Evolutionary conservation across 2,888 invertebrate genomes (phyloP).

Genomic region (Eristalis pertinax): DNA sequence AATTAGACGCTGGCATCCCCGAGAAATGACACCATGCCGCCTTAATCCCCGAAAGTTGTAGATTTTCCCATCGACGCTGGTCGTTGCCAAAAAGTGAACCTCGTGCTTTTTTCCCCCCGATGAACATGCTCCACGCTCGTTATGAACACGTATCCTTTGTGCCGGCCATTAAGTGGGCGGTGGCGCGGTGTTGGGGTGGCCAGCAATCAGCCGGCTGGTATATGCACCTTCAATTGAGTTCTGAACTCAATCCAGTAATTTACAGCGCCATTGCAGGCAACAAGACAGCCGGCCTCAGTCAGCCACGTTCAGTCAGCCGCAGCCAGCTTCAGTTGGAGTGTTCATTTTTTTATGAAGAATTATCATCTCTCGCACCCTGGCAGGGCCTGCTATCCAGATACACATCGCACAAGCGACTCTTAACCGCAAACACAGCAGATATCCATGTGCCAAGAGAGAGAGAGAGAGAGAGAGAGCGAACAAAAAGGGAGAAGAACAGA

Average conservation of each 20-base stretch:
- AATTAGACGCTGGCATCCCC: constrained; percentile 1
- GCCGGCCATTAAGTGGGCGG: constrained; percentile 12
- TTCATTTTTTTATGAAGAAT: constrained; percentile 51
- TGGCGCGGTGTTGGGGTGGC: background rate
- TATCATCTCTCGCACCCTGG: constrained; percentile 28
- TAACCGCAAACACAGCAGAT: constrained; percentile 34
- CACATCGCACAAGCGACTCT: constrained; percentile 16
- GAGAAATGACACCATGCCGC: background rate
- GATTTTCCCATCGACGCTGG: constrained; percentile 2
- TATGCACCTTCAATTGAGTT: constrained; percentile 21
- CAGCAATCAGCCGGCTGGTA: background rate
- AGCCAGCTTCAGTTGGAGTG: constrained; percentile 10
- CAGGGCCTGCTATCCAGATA: background rate
- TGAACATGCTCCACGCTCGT: background rate
- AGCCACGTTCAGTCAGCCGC: background rate
- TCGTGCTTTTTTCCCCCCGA: background rate
- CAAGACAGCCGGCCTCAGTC: background rate
- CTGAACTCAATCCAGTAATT: constrained; percentile 41
- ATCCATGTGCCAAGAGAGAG: constrained; percentile 17
- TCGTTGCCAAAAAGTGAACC: background rate
- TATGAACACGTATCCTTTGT: background rate
- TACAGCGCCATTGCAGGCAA: constrained; percentile 9
- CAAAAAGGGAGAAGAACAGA: background rate
- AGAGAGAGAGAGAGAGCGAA: background rate
- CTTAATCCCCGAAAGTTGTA: background rate